Percentiles rank a stretch among this genome's conserved stretches.
These are phyloP conservation scores for Ceratosolen solmsi DNA, from an alignment of 1,140 invertebrate genomes.

Conservation along the genomic window DNA sequence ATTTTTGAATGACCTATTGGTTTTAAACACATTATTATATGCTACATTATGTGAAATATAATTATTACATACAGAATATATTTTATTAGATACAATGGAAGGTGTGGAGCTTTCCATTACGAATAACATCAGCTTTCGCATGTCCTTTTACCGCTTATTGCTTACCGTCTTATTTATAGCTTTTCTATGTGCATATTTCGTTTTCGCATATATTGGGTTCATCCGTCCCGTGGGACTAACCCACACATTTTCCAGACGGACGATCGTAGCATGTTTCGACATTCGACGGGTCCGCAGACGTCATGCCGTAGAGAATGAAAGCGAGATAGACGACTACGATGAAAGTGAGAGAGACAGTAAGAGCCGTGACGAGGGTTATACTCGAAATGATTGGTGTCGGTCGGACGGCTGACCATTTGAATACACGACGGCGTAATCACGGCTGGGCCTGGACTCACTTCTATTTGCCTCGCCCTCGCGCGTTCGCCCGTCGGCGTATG, in stretches of 20 bases:
- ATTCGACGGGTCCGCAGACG: constrained; percentile 54
- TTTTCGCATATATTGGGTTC: constrained; percentile 8
- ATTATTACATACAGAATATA: not conserved
- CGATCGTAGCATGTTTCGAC: constrained; percentile 55
- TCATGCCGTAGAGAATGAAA: not conserved
- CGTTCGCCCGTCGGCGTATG: constrained; percentile 50
- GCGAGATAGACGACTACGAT: not conserved
- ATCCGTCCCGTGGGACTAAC: constrained; percentile 38
- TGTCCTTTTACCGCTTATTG: not conserved
- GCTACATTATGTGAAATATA: too few species aligned
- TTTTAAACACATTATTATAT: too few species aligned
- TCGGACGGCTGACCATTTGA: constrained; percentile 70
- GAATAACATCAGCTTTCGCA: not conserved
- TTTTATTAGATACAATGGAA: not conserved
- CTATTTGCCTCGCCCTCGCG: constrained; percentile 55
- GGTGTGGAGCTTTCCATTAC: constrained; percentile 9
- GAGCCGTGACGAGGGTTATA: constrained; percentile 67
- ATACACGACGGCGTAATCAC: constrained; percentile 73
- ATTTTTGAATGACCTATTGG: too few species aligned
- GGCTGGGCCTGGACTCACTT: constrained; percentile 55
- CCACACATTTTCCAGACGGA: constrained; percentile 66
- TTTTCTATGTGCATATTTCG: constrained; percentile 42
- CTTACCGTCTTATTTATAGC: constrained; percentile 41
- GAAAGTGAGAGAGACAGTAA: not conserved
- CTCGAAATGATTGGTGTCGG: constrained; percentile 73